Evolutionary conservation across 2,797 vertebrate species (phyloP).

Genomic region (Pangasius macronema): DNA sequence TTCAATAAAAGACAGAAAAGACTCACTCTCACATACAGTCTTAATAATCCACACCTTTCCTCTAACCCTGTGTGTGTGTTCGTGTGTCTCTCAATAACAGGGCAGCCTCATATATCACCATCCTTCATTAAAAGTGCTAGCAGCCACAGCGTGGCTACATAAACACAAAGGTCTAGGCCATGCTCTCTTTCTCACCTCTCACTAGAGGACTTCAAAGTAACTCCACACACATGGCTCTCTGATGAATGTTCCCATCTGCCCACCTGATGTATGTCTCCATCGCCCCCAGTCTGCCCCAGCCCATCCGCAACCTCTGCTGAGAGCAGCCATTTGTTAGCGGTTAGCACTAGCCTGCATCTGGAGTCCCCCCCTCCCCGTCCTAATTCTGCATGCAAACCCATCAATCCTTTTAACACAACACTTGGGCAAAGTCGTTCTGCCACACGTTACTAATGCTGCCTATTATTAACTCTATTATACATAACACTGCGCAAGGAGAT

Average conservation of each 20-base stretch:
- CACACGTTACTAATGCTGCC: conserved; percentile 68
- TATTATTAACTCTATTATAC: conserved; percentile 78
- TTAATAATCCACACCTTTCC: conserved; percentile 15
- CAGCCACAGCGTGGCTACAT: conserved; percentile 70
- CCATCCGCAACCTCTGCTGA: conserved; percentile 48
- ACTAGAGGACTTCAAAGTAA: conserved; percentile 76
- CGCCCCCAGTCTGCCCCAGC: conserved; percentile 53
- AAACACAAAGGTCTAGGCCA: conserved; percentile 76
- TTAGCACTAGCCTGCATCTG: conserved; percentile 67
- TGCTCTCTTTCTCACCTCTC: conserved; percentile 76
- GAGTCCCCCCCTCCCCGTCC: conserved; percentile 61
- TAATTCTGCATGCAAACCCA: conserved; percentile 67
- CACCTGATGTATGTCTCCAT: conserved; percentile 69
- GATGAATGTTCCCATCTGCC: conserved; percentile 73
- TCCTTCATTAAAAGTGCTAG: conserved; percentile 76
- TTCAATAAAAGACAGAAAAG: background rate
- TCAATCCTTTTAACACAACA: conserved; percentile 77
- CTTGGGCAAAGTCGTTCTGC: conserved; percentile 66
- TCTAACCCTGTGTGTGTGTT: conserved; percentile 46
- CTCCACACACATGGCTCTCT: conserved; percentile 64
- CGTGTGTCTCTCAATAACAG: conserved; percentile 63
- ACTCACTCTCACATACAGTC: background rate
- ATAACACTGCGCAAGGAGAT: conserved; percentile 73
- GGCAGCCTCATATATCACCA: conserved; percentile 67
- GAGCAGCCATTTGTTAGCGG: conserved; percentile 70